Evolutionary conservation across 2,888 invertebrate genomes (phyloP), one percentile per base, ranked within the genome.

Genomic region (Calameuta filiformis): DNA sequence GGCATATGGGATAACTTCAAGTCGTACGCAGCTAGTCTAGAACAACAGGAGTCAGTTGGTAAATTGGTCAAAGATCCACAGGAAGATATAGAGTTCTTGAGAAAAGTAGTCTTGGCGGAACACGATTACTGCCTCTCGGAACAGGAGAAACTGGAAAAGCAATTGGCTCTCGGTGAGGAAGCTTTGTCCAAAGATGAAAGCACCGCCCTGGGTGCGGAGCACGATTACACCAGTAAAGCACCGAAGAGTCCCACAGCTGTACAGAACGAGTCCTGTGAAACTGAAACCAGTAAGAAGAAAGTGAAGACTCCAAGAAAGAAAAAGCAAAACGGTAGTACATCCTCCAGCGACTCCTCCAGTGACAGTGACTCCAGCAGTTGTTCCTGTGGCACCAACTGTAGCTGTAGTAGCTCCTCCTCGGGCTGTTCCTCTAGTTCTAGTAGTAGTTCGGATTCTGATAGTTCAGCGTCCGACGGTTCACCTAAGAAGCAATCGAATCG

Each of bases 361-460:
- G 95, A 95, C 85, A 95, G 95, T 81, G 95, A 94, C 84, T 95
- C 96, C 1, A 94, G 93, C 1, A 96, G 95, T 87, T 97, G 97
- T 87, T 95, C 96, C 0, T 97, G 97, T 88, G 96, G 96, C 4
- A 95, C 96, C 0, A 96, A 97, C 88, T 97, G 97, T 87, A 96
- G 96, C 82, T 97, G 97, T 89, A 95, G 95, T 11, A 95, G 95
- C 75, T 94, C 95, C 77, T 95, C 95, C 76, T 95, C 96, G 0
- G 94, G 94, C 9, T 94, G 95, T 77, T 94, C 93, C 9, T 90
- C 91, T 11, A 93, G 93, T 79, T 93, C 94, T 23, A 95, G 94
- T 56, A 92, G 92, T 69, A 93, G 93, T 83, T 93, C 93, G 1
- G 92, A 94, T 90, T 94, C 94, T 0, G 94, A 94, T 78, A 94